Percentiles rank a stretch among this genome's conserved stretches.
Conservation (phyloP, 2,888 invertebrate genomes). For the Cheiracanthium punctorium region DNA sequence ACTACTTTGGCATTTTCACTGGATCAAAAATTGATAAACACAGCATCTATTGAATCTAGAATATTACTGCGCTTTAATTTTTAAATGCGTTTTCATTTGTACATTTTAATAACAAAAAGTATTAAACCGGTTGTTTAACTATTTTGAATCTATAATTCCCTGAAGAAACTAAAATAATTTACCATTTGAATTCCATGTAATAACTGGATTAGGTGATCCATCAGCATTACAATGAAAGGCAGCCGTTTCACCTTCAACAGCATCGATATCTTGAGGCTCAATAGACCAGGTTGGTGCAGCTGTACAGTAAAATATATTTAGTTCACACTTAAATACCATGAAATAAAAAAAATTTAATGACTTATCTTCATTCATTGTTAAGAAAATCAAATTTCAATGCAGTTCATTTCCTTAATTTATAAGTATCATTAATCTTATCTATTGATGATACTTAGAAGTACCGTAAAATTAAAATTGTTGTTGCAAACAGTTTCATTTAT, state of each 20-base stretch:
- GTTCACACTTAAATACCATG: too few species aligned
- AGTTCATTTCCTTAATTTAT: too few species aligned
- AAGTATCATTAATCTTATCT: too few species aligned
- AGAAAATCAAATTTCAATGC: neutral
- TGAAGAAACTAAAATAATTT: too few species aligned
- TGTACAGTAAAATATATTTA: neutral
- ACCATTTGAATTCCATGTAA: conserved; percentile 35
- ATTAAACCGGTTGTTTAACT: too few species aligned
- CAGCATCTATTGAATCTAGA: too few species aligned
- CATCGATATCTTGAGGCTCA: conserved; percentile 27
- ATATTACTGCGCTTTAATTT: neutral
- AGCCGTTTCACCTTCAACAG: conserved; percentile 10
- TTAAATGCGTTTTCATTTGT: neutral
- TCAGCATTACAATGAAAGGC: conserved; percentile 13
- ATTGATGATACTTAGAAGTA: too few species aligned
- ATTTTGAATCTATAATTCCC: too few species aligned
- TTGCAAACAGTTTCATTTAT: too few species aligned
- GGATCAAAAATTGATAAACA: too few species aligned
- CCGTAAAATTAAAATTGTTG: too few species aligned
- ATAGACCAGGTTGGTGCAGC: conserved; percentile 29
- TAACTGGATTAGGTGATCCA: conserved; percentile 29
- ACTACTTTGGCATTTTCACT: too few species aligned
- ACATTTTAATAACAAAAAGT: neutral
- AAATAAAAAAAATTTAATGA: neutral
- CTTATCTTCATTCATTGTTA: neutral